A percentile compares a stretch with the other conserved stretches of the same genome.
Evolutionary conservation across 1,140 invertebrate species (phyloP).

Genomic region (Himalopsyche phryganea): DNA sequence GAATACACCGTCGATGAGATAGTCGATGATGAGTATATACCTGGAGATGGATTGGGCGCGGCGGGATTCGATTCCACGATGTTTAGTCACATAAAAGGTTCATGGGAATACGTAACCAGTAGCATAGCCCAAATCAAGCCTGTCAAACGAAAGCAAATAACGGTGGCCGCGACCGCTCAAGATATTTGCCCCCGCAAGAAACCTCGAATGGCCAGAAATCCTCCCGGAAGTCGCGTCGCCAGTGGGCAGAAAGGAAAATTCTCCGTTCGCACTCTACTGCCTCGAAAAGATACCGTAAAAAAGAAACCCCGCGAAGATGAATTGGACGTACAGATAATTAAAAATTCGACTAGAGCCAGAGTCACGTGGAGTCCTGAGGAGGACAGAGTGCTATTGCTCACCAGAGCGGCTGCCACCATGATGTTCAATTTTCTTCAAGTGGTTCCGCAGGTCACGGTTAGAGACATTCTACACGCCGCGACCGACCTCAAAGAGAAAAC

Average conservation of each 20-base stretch:
- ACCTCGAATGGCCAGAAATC: conserved; percentile 4
- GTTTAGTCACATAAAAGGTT: conserved; percentile 62
- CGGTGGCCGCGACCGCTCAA: neutral
- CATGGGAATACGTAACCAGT: conserved; percentile 48
- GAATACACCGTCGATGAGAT: conserved; percentile 7
- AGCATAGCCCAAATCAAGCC: conserved; percentile 3
- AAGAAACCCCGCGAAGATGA: conserved; percentile 53
- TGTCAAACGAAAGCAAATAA: conserved; percentile 11
- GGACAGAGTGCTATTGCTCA: conserved; percentile 62
- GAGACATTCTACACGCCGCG: conserved; percentile 32
- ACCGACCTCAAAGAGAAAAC: conserved; percentile 63
- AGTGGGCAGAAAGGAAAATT: conserved; percentile 13
- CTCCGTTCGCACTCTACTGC: conserved; percentile 10
- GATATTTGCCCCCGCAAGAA: conserved; percentile 4
- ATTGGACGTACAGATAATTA: conserved; percentile 60
- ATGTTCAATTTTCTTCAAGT: conserved; percentile 52
- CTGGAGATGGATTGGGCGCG: conserved; percentile 66
- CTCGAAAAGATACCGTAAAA: neutral
- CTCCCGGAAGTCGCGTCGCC: neutral
- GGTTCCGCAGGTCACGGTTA: conserved; percentile 35
- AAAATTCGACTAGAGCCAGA: conserved; percentile 56
- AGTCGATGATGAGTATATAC: conserved; percentile 50
- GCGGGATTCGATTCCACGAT: conserved; percentile 67
- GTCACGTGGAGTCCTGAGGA: conserved; percentile 58
- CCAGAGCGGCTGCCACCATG: conserved; percentile 60